Conservation (phyloP, 2,113 vertebrate species). For the western clawed frog (Xenopus tropicalis) region UCB_Xtro_10.0 CM004451.2:2178001-2178500, state of each 20-base stretch:
- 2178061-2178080: not conserved
- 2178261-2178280: conserved; percentile 9
- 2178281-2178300: conserved; percentile 38
- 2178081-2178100: not conserved
- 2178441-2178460: too few species aligned
- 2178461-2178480: too few species aligned
- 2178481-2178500: too few species aligned
- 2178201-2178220: conserved; percentile 58
- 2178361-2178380: not conserved
- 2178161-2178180: conserved; percentile 54
- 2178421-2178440: too few species aligned
- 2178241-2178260: conserved; percentile 44
- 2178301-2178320: not conserved
- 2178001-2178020: conserved; percentile 73
- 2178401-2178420: too few species aligned
- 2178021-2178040: conserved; percentile 73
- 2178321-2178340: not conserved
- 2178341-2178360: not conserved
- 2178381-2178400: not conserved
- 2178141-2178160: conserved; percentile 66
- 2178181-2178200: conserved; percentile 54
- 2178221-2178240: not conserved
- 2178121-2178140: conserved; percentile 54
- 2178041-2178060: not conserved
- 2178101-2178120: conserved; percentile 53